phyloP scores from a whole-genome alignment of 2,113 vertebrate species.

The Carollia perspicillata region DNA sequence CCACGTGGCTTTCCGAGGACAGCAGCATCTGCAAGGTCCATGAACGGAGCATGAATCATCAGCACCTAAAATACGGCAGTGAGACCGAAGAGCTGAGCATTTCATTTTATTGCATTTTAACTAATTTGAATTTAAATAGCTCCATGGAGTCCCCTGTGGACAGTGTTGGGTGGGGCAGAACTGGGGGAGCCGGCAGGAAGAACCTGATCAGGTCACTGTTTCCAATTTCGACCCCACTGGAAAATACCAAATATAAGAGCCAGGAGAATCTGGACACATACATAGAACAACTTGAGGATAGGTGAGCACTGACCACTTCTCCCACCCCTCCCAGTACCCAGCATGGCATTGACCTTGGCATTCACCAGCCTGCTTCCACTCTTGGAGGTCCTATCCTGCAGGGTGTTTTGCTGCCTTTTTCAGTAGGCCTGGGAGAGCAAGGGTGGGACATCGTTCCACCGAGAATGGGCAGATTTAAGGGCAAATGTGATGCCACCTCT shows the following conservation, averaged over 20 bases:
- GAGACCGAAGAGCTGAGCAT: neutral
- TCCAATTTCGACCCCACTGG: neutral
- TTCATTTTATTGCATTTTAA: neutral
- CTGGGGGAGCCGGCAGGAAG: neutral
- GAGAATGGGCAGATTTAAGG: neutral
- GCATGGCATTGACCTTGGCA: neutral
- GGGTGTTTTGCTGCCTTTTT: neutral
- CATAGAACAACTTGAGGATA: neutral
- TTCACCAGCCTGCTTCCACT: neutral
- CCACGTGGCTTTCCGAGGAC: neutral
- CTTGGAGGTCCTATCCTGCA: neutral
- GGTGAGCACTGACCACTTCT: neutral
- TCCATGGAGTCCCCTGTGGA: neutral
- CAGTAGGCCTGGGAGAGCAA: neutral
- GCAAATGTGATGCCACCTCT: neutral
- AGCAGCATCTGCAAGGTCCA: neutral
- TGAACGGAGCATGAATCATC: fast-evolving
- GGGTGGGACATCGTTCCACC: neutral
- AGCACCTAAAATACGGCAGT: neutral
- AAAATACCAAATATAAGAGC: neutral
- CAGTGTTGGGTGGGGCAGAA: neutral
- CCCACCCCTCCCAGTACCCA: neutral
- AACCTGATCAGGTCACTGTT: neutral
- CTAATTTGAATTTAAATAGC: neutral
- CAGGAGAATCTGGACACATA: neutral